Evolutionary conservation across 2,888 invertebrate genomes (phyloP), one percentile per base, ranked within the genome.

Genomic region (Ypsolopha scabrella): DNA sequence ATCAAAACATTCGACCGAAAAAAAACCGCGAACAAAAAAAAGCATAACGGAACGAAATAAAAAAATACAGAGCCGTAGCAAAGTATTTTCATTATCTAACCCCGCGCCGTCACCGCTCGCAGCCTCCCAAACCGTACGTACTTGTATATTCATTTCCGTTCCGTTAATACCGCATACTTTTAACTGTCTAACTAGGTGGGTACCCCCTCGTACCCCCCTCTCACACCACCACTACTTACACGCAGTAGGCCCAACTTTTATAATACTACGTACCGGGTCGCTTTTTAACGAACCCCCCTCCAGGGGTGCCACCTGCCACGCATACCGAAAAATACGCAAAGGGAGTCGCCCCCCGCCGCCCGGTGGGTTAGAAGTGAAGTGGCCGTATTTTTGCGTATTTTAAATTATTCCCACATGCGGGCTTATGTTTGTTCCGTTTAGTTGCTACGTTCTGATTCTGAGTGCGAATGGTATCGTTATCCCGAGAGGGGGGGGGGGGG

Each of bases 131-230:
- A 80, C 67, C 73, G 69, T 73, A 73, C 75, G 75, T 77, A 79
- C 81, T 75, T 82, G 80, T 85, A 82, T 81, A 86, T 86, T 86
- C 85, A 85, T 86, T 86, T 86, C 85, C 85, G 85, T 83, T 80
- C 75, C 74, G 85, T 86, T 86, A 85, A 86, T 86, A 83, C 85
- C 85, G 85, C 85, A 86, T 86, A 86, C 85, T 85, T 86, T 86
- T 86, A 85, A 85, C 85, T 85, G 85, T 83, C 85, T 86, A 86
- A 86, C 85, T 86, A 85, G 83, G 83, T 77, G 75, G 74, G 65
- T 62, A 65, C 57, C 6, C 38, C 51, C 58, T 58, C 55, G 51
- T 59, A 60, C 55, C 63, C 68, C 64, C 54, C 51, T 53, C 75
- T 64, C 75, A 66, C 63, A 62, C 78, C 76, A 60, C 58, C 74